Evolutionary conservation across 2,888 invertebrate genomes (phyloP).

Genomic region (Colostygia pectinataria): DNA sequence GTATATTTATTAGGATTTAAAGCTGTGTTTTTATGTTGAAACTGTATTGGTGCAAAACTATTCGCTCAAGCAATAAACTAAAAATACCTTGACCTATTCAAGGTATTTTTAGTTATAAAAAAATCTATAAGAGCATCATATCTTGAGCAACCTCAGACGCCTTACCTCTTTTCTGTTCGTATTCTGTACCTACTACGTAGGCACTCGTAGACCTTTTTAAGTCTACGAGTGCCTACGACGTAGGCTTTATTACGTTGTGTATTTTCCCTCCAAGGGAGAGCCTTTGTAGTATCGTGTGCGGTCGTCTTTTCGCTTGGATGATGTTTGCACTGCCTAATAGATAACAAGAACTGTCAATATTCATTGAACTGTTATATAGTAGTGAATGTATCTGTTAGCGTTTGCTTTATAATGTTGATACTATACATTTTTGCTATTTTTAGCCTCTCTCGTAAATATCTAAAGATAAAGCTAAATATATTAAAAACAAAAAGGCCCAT

Average conservation of each 20-base stretch:
- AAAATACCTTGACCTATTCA: no score
- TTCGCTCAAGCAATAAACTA: no score
- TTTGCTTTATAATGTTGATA: conserved; percentile 1
- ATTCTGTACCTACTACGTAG: neutral
- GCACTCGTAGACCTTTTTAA: neutral
- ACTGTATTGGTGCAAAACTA: no score
- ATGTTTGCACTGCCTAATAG: conserved; percentile 17
- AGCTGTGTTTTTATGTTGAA: no score
- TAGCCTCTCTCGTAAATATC: no score
- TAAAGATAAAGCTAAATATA: no score
- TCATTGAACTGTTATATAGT: conserved; percentile 14
- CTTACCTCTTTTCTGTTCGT: no score
- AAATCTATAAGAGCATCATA: no score
- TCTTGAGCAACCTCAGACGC: no score
- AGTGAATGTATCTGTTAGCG: neutral
- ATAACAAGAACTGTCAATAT: conserved; percentile 24
- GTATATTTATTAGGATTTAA: no score
- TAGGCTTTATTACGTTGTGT: neutral
- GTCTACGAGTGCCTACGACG: conserved; percentile 11
- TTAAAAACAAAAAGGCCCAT: no score
- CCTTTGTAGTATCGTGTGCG: conserved; percentile 6
- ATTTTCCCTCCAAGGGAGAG: neutral
- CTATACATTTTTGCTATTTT: neutral
- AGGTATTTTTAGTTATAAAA: no score
- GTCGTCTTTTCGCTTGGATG: conserved; percentile 31